Conservation (phyloP, 2,797 vertebrate species). For the Hoplostethus atlanticus region DNA sequence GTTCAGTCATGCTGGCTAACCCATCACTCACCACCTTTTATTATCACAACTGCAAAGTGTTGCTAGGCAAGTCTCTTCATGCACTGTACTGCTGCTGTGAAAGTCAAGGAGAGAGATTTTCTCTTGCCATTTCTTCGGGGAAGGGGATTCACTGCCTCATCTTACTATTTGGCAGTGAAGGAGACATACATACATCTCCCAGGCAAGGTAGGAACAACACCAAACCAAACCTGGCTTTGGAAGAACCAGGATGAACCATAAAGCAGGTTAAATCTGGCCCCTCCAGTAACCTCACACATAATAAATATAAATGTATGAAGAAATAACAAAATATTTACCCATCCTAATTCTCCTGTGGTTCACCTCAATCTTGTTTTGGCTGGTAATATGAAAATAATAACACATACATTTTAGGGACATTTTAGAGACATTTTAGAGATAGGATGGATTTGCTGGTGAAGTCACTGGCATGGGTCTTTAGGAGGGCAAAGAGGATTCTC, state of each 20-base stretch:
- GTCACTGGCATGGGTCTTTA: too few relatives aligned
- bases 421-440: neutral
- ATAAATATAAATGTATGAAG: too few relatives aligned
- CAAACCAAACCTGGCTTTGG: neutral
- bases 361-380: neutral
- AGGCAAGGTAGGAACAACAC: constrained; percentile 33
- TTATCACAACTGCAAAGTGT: constrained; percentile 51
- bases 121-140: constrained; percentile 27
- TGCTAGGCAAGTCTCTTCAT: constrained; percentile 70
- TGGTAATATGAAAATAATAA: neutral
- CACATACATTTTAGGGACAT: too few relatives aligned
- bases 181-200: constrained; percentile 55
- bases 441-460: too few relatives aligned
- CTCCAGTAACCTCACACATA: neutral
- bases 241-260: constrained; percentile 3
- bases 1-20: constrained; percentile 75
- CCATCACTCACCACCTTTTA: constrained; percentile 66
- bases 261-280: constrained; percentile 11
- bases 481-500: neutral
- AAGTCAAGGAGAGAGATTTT: constrained; percentile 14
- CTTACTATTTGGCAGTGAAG: constrained; percentile 38
- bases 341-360: neutral
- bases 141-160: constrained; percentile 48
- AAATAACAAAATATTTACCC: too few relatives aligned
- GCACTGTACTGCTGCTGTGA: constrained; percentile 27